Conservation (phyloP, 2,797 vertebrate genomes). For the Pristis pectinata region DNA sequence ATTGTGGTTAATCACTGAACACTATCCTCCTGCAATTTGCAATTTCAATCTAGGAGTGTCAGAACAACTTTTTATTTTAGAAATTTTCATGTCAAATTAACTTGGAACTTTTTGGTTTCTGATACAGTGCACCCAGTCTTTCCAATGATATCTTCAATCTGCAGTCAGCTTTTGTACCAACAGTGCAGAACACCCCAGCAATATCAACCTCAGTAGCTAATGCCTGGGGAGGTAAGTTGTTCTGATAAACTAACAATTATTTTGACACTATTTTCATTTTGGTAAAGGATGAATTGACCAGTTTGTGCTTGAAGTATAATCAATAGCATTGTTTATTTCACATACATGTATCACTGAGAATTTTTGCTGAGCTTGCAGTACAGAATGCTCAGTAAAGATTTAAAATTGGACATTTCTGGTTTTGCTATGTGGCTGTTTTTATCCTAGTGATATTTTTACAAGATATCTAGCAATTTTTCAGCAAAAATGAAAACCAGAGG, state of each 20-base stretch:
- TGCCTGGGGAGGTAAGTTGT: conserved; percentile 75
- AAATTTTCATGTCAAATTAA: not conserved
- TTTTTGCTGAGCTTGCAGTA: not conserved
- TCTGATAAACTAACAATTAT: not conserved
- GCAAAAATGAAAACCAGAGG: too few relatives aligned
- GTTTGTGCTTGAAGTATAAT: not conserved
- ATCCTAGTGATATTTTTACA: not conserved
- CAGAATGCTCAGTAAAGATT: not conserved
- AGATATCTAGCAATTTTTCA: not conserved
- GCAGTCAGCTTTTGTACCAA: conserved; percentile 77
- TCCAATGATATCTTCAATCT: conserved; percentile 86
- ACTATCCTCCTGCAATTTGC: not conserved
- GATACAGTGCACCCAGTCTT: conserved; percentile 69
- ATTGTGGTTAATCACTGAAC: not conserved
- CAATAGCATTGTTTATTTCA: not conserved
- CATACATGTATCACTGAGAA: not conserved
- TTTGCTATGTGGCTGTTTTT: not conserved
- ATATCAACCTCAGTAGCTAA: conserved; percentile 69
- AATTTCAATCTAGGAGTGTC: not conserved
- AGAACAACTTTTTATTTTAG: not conserved
- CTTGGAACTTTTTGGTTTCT: conserved; percentile 22
- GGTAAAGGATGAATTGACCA: not conserved
- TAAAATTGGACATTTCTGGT: not conserved
- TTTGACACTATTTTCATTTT: not conserved
- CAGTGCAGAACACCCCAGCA: conserved; percentile 73